Evolutionary conservation across 2,113 vertebrate genomes (phyloP).

Genomic region (Vidua chalybeata): DNA sequence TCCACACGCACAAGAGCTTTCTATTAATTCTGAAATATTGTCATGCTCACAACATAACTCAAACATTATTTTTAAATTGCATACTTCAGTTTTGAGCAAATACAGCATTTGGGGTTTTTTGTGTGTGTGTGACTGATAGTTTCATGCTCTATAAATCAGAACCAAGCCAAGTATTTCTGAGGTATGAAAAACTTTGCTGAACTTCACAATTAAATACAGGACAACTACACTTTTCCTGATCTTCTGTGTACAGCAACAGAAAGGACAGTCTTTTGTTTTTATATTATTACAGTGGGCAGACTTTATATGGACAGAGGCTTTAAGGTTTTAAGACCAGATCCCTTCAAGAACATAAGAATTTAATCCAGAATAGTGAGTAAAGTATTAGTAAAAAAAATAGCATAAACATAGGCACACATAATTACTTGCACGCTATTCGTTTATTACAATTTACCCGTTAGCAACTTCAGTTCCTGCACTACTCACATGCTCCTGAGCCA

Average conservation of each 20-base stretch:
- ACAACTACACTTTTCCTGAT: neutral
- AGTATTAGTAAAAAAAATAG: neutral
- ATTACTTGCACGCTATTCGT: neutral
- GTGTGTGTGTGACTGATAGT: neutral
- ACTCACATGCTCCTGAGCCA: neutral
- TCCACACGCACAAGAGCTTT: neutral
- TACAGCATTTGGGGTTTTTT: neutral
- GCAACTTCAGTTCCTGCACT: neutral
- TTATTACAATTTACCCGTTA: neutral
- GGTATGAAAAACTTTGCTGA: neutral
- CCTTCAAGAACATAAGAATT: neutral
- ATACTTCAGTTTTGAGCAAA: neutral
- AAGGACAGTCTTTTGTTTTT: neutral
- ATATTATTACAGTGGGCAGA: neutral
- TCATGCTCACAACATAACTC: neutral
- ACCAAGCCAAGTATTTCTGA: neutral
- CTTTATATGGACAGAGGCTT: neutral
- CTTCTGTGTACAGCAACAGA: neutral
- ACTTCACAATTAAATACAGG: neutral
- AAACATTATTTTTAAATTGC: neutral
- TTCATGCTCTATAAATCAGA: neutral
- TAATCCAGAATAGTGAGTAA: neutral
- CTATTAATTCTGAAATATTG: neutral
- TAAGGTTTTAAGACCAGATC: neutral
- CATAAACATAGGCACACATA: neutral